Base-by-base conservation (phyloP, 2,797 vertebrate species). In the Falco rusticolus region DNA sequence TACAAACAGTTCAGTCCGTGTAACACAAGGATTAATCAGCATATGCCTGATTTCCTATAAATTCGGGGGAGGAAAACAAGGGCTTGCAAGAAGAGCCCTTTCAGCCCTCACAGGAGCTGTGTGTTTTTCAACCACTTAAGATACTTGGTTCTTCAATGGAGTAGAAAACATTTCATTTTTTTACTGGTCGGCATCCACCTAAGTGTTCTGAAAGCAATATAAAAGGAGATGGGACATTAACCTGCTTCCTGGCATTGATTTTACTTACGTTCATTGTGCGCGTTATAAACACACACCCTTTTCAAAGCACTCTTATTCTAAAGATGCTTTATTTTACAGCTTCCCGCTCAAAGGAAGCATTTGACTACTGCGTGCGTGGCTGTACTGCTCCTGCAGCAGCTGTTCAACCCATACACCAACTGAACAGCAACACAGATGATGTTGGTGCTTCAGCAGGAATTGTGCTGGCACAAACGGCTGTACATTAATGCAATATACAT, bases 1-100 rank as follows among this genome's bases (percentile, higher is more conserved):
- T 91, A 96, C 92, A 90, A 96, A 88, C 96, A 93, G 72, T 53
- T 94, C 88, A 96, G 89, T 96, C 81, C 90, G 53, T 33, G 53
- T 43, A 96, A 87, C 90, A 93, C 65, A 77, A 84, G 90, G 78
- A 84, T 94, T 96, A 94, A 95, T 93, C 85, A 94, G 81, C 88
- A 68, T 37, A 74, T 53, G 82, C 82, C 79, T 80, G 81, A 94
- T 83, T 94, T 96, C 87, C 89, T 70, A 74, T n/a, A 87, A 94
- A 87, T 14, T 69, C 91, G 71, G 71, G 21, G 69, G 47, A 92
- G 51, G 77, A 89, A 93, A 92, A 48, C 13, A 9, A 41, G 64
- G 50, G 17, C 33, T 89, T 34, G 66, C 70, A 65, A 86, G 41
- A 82, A 19, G n/a, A 88, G 56, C 59, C 60, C 66, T 92, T 39